phyloP scores from a whole-genome alignment of 2,888 invertebrate species.

The Rhingia rostrata region DNA sequence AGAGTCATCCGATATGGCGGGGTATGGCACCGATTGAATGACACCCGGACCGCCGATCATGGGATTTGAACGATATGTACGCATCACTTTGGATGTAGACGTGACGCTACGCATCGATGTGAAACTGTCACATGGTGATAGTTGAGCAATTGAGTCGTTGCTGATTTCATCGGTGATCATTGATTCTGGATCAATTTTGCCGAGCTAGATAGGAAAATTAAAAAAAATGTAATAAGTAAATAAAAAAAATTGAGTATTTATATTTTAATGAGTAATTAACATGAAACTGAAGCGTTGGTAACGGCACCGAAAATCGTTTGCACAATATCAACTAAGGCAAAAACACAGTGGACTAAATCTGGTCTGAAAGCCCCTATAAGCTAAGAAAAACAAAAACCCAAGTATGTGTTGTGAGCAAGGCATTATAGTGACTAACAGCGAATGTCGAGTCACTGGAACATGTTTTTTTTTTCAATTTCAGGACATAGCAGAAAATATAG shows the following conservation, averaged over 20 bases:
- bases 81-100: slow-evolving; percentile 77
- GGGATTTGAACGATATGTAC: slow-evolving; percentile 80
- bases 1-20: slow-evolving; percentile 76
- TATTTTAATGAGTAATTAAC: too few species aligned
- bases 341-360: too few species aligned
- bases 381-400: too few species aligned
- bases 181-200: slow-evolving; percentile 50
- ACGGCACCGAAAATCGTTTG: too few species aligned
- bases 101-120: slow-evolving; percentile 48
- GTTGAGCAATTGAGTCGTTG: slow-evolving; percentile 60
- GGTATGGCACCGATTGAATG: slow-evolving; percentile 78
- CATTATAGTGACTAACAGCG: too few species aligned
- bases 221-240: neutral
- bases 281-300: too few species aligned
- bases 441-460: too few species aligned
- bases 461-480: too few species aligned
- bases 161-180: slow-evolving; percentile 62
- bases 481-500: too few species aligned
- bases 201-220: slow-evolving; percentile 10
- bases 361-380: too few species aligned
- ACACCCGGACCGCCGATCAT: slow-evolving; percentile 80
- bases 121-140: slow-evolving; percentile 59
- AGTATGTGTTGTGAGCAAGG: too few species aligned
- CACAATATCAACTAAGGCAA: too few species aligned
- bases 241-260: neutral